These are phyloP conservation scores for Barypeithes pellucidus DNA, from an alignment of 2,888 invertebrate species.

Conservation along the genomic window DNA sequence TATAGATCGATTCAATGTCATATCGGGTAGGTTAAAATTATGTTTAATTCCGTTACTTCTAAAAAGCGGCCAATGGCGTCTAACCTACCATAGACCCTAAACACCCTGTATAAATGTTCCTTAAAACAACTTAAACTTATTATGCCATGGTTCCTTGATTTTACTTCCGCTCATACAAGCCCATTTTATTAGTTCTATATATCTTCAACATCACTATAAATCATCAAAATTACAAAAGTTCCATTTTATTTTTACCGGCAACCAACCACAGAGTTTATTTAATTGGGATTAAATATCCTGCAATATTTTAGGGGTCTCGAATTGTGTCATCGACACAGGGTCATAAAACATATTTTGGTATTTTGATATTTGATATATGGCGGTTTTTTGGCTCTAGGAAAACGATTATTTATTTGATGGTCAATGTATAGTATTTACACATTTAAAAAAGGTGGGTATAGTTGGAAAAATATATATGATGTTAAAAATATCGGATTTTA, in stretches of 20 bases:
- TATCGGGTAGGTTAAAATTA: no score
- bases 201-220: conserved; percentile 25
- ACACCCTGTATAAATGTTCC: no score
- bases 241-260: conserved; percentile 33
- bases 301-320: conserved; percentile 45
- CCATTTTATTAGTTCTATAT: neutral
- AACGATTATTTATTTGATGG: conserved; percentile 31
- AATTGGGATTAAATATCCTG: conserved; percentile 40
- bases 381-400: conserved; percentile 13
- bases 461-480: no score
- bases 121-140: no score
- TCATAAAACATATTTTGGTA: conserved; percentile 45
- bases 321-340: conserved; percentile 38
- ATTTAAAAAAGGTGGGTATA: no score
- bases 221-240: conserved; percentile 48
- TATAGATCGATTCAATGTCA: no score
- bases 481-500: no score
- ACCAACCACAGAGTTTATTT: conserved; percentile 41
- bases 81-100: no score
- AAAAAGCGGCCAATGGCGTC: no score
- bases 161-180: neutral
- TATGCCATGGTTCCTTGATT: neutral
- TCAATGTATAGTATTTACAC: neutral
- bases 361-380: conserved; percentile 36
- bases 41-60: no score